Conservation (phyloP, 2,797 vertebrate species). For the Myiothlypis coronata region DNA sequence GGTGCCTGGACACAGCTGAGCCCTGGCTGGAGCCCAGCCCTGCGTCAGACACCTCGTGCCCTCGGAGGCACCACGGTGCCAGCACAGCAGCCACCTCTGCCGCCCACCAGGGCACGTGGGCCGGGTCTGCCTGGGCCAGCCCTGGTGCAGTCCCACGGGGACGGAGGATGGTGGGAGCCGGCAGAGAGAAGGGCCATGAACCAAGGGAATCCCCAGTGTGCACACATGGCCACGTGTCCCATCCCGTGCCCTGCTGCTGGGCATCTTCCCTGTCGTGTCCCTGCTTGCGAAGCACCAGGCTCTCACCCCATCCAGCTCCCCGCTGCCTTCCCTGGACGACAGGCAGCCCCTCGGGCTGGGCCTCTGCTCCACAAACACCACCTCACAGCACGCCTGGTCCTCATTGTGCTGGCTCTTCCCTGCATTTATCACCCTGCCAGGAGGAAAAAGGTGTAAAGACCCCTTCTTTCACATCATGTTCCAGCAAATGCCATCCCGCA, state of each 20-base stretch:
- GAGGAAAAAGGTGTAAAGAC: background rate
- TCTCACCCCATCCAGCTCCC: conserved; percentile 37
- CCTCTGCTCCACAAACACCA: conserved; percentile 86
- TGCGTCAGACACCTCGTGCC: background rate
- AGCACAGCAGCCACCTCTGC: background rate
- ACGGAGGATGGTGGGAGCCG: background rate
- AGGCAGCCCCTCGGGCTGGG: conserved; percentile 63
- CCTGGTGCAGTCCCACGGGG: rapidly evolving
- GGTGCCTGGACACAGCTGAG: background rate
- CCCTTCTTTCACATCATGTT: background rate
- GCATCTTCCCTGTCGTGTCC: background rate
- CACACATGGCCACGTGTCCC: rapidly evolving
- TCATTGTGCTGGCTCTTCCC: conserved; percentile 98
- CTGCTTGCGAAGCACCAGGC: background rate
- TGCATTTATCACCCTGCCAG: conserved; percentile 91
- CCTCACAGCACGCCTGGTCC: conserved; percentile 94
- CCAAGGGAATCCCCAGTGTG: background rate
- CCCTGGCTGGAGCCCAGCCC: background rate
- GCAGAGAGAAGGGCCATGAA: background rate
- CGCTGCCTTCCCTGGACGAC: background rate
- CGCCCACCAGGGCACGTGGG: rapidly evolving
- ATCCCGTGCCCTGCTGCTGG: rapidly evolving
- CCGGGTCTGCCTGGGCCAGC: background rate
- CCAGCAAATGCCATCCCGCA: rapidly evolving
- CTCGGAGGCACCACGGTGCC: background rate